Base-by-base conservation (phyloP, 2,888 invertebrate genomes). In the Esperia sulphurella region DNA sequence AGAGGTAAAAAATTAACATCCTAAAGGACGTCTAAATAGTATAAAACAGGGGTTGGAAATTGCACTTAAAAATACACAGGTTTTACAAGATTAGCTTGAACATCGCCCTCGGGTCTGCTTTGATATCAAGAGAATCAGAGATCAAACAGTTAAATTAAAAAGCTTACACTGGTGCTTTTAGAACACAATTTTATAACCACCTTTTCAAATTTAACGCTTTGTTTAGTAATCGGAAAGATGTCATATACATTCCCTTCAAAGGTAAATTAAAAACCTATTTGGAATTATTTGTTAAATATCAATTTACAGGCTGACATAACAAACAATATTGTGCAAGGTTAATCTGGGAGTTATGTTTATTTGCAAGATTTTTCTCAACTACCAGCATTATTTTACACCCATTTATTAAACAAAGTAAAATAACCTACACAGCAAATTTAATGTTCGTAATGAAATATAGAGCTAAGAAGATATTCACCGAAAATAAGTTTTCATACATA, bases 51-150 rank as follows among this genome's bases (percentile, higher is more conserved):
- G 80, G 79, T 75, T 71, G 71, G 67, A 76, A 78, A 79, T 83
- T 83, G 73, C 72, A 76, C 74, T 79, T 75, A 73, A 80, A 83
- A 83, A 82, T 78, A 79, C 78, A 79, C 76, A 75, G 72, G 75
- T 75, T 75, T 74, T 76, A 82, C 70, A 71, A 79, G 79, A 83
- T 82, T 82, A 81, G 65, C 69, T 65, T 56, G 57, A 62, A 59
- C 58, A 63, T 59, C 59, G 65, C 75, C 77, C 69, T 63, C 51
- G 58, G 75, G 72, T 60, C 58, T 54, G 68, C 81, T 83, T 80
- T 78, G 81, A 81, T 79, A 82, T 80, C 72, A 73, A 69, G 67
- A 67, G 73, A 78, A 74, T 75, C 59, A 61, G 58, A 81, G 79
- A 80, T 79, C 81, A 82, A 83, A 83, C 77, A 74, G 65, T 46